Conservation (phyloP, 2,888 invertebrate species). For the Oscheius sp. region DNA sequence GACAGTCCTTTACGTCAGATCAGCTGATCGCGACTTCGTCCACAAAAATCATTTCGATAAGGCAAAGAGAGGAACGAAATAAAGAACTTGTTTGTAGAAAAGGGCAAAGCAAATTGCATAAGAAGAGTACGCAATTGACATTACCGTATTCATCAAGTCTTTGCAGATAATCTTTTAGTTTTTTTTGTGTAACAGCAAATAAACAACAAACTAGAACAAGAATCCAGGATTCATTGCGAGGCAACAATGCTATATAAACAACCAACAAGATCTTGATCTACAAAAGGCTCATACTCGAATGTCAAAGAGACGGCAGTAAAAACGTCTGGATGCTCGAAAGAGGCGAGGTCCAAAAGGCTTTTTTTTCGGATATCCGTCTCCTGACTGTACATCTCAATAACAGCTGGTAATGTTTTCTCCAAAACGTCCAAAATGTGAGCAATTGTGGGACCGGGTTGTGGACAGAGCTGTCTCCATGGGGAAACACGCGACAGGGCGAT, state of each 20-base stretch:
- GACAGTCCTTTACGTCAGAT: no score
- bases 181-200: no score
- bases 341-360: constrained; percentile 48
- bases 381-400: constrained; percentile 47
- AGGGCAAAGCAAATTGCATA: no score
- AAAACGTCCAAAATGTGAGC: constrained; percentile 47
- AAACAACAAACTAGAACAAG: no score
- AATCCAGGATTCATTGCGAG: constrained; percentile 18
- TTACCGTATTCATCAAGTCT: no score
- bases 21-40: no score
- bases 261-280: constrained; percentile 49
- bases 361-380: constrained; percentile 43
- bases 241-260: constrained; percentile 53
- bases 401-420: constrained; percentile 39
- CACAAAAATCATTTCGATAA: no score
- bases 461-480: constrained; percentile 49
- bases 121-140: no score
- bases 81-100: no score
- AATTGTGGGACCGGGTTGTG: constrained; percentile 33
- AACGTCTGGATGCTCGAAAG: constrained; percentile 44
- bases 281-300: constrained; percentile 56
- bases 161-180: no score
- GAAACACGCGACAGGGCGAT: constrained; percentile 44
- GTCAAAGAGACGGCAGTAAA: constrained; percentile 46
- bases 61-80: no score